Base-by-base conservation (phyloP, 2,797 vertebrate genomes). In the Tachyglossus aculeatus region DNA sequence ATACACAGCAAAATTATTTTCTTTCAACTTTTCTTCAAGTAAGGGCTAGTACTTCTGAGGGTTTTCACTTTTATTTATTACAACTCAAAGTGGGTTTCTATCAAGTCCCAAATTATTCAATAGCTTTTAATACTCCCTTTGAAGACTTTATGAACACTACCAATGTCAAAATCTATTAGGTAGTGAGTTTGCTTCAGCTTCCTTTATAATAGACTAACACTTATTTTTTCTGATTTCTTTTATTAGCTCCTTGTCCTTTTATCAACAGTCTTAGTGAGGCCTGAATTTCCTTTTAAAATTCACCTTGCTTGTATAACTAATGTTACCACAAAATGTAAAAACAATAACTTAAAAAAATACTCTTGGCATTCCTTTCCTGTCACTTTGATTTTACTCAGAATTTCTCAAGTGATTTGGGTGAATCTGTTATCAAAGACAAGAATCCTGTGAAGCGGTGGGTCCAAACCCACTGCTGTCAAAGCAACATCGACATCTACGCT, bases 61-160 rank as follows among this genome's bases (percentile, higher is more conserved):
- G 21, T 59, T 81, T 37, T 61, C 31, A 62, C 50, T 77, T 80
- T 3, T n/a, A 48, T 72, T 84, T 79, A 45, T 69, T 77, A 66
- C 3, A 45, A 31, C 15, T 41, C 44, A n/a, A 19, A 8, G 61
- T 12, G 37, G 65, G 71, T 80, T 80, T 71, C 74, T 68, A 40
- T 52, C 1, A 19, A 83, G 61, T 38, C 44, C 24, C 75, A 84
- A 81, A 78, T 88, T 89, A 89, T 68, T 80, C 79, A 73, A 69
- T 5, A 74, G 51, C 31, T 80, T 89, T 83, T 75, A 87, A 83
- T 0, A 1, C 36, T 83, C 22, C 68, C 72, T 87, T 85, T 85
- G 77, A 57, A 39, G 80, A 82, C 74, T 71, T 79, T 66, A 86
- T 78, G 48, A 84, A 77, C 31, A 52, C 61, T 67, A 67, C 56